Conservation (phyloP, 2,888 invertebrate species). For the Scaptomyza cyrtandrae region DNA sequence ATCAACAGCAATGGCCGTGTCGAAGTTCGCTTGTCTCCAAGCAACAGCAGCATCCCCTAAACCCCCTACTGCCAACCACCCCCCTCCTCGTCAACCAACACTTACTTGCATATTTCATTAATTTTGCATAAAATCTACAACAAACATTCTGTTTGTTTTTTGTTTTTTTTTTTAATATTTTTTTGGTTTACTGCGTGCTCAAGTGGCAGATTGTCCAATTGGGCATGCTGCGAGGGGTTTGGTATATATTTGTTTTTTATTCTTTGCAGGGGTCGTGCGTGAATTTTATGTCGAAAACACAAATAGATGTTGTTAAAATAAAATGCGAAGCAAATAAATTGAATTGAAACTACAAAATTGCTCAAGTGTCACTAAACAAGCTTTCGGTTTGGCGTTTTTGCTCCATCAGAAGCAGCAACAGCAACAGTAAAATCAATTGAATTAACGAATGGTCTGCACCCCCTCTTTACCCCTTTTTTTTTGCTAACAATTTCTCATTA, state of each 20-base stretch:
- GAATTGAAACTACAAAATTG: slow-evolving; percentile 52
- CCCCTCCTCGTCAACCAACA: slow-evolving; percentile 18
- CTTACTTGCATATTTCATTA: slow-evolving; percentile 72
- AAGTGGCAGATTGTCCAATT: slow-evolving; percentile 63
- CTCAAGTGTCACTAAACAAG: slow-evolving; percentile 40
- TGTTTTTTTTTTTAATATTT: slow-evolving; percentile 13
- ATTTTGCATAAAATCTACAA: slow-evolving; percentile 67
- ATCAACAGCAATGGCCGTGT: slow-evolving; percentile 57
- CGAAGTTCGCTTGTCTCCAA: slow-evolving; percentile 52
- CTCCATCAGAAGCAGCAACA: background rate
- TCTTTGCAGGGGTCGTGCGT: background rate
- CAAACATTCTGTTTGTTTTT: slow-evolving; percentile 8
- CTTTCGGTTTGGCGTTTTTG: background rate
- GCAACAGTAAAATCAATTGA: slow-evolving; percentile 66
- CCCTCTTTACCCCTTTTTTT: too few relatives aligned
- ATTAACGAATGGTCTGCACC: slow-evolving; percentile 49
- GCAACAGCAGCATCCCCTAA: slow-evolving; percentile 6
- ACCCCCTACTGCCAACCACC: slow-evolving; percentile 7
- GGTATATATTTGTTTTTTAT: background rate
- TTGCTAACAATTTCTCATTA: background rate
- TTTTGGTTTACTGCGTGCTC: slow-evolving; percentile 68
- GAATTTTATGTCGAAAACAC: slow-evolving; percentile 1
- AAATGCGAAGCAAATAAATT: slow-evolving; percentile 48
- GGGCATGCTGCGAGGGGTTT: background rate
- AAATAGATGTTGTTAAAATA: slow-evolving; percentile 13